These are phyloP conservation scores for Papilio protenor DNA, from an alignment of 2,888 invertebrate species.

Conservation along the genomic window DNA sequence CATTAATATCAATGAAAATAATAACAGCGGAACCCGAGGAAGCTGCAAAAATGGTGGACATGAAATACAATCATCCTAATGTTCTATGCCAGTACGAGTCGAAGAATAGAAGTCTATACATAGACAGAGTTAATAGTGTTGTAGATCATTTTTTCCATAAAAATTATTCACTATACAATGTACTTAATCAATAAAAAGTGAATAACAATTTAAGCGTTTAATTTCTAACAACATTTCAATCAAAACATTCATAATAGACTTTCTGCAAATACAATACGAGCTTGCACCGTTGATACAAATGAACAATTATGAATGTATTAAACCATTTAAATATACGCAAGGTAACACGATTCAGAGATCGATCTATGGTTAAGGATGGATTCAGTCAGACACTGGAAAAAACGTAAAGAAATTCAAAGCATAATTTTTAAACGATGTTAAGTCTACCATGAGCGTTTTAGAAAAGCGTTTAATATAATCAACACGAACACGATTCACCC, in stretches of 20 bases:
- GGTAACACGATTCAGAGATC: neutral
- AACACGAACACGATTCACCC: constrained; percentile 25
- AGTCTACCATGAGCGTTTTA: constrained; percentile 23
- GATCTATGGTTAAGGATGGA: neutral
- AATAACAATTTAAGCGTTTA: neutral
- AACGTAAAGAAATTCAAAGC: neutral
- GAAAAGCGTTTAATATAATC: constrained; percentile 25
- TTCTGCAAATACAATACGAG: no score
- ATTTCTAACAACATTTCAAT: neutral
- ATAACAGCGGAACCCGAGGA: constrained; percentile 70
- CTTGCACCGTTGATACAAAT: neutral
- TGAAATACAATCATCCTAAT: constrained; percentile 61
- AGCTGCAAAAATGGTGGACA: constrained; percentile 68
- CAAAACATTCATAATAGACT: neutral
- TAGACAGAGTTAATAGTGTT: constrained; percentile 68
- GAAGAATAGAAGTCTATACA: constrained; percentile 57
- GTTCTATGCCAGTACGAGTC: constrained; percentile 55
- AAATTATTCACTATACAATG: constrained; percentile 61
- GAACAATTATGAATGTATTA: neutral
- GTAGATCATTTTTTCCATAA: constrained; percentile 67
- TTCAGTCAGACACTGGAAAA: neutral
- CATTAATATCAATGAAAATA: constrained; percentile 73
- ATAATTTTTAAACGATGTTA: constrained; percentile 1
- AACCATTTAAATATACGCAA: neutral
- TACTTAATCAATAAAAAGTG: constrained; percentile 54